Base-by-base conservation (phyloP, 2,888 invertebrate genomes). In the Eristalinus aeneus region DNA sequence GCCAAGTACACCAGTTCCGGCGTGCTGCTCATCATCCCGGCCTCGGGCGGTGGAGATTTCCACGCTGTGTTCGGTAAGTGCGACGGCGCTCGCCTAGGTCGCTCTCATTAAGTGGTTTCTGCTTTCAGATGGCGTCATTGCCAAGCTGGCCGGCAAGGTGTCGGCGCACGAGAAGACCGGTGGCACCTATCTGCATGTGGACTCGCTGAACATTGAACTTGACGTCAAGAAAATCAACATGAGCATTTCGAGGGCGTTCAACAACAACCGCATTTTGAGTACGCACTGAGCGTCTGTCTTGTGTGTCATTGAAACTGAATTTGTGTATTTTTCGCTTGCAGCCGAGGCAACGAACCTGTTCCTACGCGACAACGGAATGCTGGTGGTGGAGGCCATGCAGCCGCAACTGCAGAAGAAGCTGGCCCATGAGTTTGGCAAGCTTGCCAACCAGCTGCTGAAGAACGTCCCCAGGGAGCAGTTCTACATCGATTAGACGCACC, bases 311-410 rank as follows among this genome's bases (percentile, higher is more conserved):
- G 36, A 22, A 12, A 16, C 31, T 34, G 22, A 0, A 64, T 23
- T 61, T 10, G 8, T 36, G 58, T 39, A n/a, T 64, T 67, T 34
- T 58, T 10, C 6, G 69, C 80, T 88, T 93, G 46, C 90, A 96
- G 96, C 95, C 88, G 95, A 96, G 91, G 96, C 96, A 12, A 96
- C 95, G 8, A 96, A 96, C 90, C 92, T 96, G 64, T 96, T 96
- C 90, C 93, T 96, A 36, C 93, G 94, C 67, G 95, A 96, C 89
- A 95, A 96, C 89, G 95, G 95, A 0, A 94, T 94, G 80, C 94
- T 96, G 91, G 95, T 96, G 0, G 91, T 96, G 78, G 94, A 95
- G 89, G 94, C 94, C 5, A 96, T 96, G 96, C 94, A 94, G 89
- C 94, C 95, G 0, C 95, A 96, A 89, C 91, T 96, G 82, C 94